phyloP scores from a whole-genome alignment of 2,797 vertebrate species.

The Fistularia commersonii region DNA sequence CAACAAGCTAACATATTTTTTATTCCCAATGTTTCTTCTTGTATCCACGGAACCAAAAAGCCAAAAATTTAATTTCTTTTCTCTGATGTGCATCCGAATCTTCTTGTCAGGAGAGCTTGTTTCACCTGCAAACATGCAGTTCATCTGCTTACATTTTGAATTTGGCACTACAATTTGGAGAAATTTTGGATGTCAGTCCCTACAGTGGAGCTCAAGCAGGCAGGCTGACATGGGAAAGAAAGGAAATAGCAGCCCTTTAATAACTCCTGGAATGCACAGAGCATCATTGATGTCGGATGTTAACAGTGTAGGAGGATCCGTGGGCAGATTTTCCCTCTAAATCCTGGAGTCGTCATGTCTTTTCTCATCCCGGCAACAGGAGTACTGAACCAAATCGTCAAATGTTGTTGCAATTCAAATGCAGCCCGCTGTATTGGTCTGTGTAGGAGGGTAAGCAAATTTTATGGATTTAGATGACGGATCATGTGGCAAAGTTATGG shows the following conservation, averaged over 20 bases:
- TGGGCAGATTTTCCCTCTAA: constrained; percentile 49
- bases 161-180: constrained; percentile 15
- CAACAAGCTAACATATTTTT: too few relatives aligned
- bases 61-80: constrained; percentile 6
- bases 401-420: constrained; percentile 53
- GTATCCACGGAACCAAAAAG: background rate
- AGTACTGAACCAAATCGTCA: constrained; percentile 49
- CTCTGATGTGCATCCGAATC: constrained; percentile 3
- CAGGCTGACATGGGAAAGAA: constrained; percentile 6
- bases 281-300: constrained; percentile 53
- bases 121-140: constrained; percentile 8
- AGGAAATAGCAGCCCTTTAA: constrained; percentile 46
- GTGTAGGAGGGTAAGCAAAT: constrained; percentile 53
- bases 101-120: background rate
- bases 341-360: constrained; percentile 46
- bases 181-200: constrained; percentile 23
- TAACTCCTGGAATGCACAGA: constrained; percentile 49
- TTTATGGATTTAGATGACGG: constrained; percentile 52
- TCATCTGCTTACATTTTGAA: constrained; percentile 11
- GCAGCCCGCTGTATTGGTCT: constrained; percentile 25
- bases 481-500: constrained; percentile 43
- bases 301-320: constrained; percentile 52
- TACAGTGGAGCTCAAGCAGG: constrained; percentile 26
- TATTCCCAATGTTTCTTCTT: too few relatives aligned
- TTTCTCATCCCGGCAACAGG: constrained; percentile 50